Evolutionary conservation across 2,888 invertebrate species (phyloP).

Genomic region (Agrochola macilenta): DNA sequence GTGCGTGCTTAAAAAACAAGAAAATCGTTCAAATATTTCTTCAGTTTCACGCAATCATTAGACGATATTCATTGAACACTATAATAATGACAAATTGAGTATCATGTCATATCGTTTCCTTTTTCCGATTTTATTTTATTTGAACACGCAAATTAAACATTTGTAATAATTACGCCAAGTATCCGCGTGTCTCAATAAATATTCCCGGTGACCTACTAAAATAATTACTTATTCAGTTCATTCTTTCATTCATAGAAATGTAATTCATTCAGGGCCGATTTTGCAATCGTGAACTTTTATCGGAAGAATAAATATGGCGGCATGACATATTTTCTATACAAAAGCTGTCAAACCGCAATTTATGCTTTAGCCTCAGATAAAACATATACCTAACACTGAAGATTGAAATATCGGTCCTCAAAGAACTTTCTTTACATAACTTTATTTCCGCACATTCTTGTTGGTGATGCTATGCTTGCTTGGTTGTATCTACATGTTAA

Average conservation of each 20-base stretch:
- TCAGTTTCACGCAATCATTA: constrained; percentile 33
- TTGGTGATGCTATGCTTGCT: not conserved
- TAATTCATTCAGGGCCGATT: too few relatives aligned
- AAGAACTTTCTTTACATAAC: not conserved
- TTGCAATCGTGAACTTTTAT: too few relatives aligned
- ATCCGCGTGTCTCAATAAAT: constrained; percentile 14
- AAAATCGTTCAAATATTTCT: constrained; percentile 38
- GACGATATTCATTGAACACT: constrained; percentile 22
- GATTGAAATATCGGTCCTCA: not conserved
- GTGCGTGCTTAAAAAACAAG: constrained; percentile 22
- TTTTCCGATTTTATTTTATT: constrained; percentile 31
- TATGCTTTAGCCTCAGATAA: not conserved
- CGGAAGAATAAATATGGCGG: not conserved
- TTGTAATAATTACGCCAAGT: not conserved
- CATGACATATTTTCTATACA: not conserved
- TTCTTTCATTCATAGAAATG: constrained; percentile 11
- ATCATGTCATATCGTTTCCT: constrained; percentile 42
- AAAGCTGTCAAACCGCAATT: not conserved
- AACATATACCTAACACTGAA: too few relatives aligned
- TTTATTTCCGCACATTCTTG: not conserved
- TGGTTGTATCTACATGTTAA: too few relatives aligned
- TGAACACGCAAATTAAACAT: constrained; percentile 29
- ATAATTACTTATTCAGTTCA: not conserved
- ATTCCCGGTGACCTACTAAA: constrained; percentile 29
- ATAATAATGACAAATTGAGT: constrained; percentile 45